Conservation (phyloP, 2,797 vertebrate species). For the Sebastolobus altivelis region DNA sequence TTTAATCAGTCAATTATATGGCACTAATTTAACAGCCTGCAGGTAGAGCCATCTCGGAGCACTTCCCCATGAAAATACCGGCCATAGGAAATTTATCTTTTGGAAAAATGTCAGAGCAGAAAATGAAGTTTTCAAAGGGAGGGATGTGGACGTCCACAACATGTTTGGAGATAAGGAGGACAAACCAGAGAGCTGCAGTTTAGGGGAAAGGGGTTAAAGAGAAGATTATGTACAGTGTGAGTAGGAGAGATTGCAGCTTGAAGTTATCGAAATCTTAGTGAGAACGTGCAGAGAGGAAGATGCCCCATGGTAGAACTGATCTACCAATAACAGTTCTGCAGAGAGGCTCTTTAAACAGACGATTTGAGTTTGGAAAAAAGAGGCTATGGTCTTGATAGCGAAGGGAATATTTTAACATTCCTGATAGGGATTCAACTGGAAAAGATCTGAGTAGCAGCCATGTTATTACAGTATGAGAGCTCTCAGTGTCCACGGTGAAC, state of each 20-base stretch:
- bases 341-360: constrained; percentile 51
- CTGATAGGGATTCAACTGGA: constrained; percentile 26
- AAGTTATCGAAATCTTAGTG: constrained; percentile 45
- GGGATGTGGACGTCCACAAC: constrained; percentile 73
- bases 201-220: constrained; percentile 45
- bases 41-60: constrained; percentile 77
- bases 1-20: constrained; percentile 87
- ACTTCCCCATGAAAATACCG: constrained; percentile 79
- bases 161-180: constrained; percentile 67
- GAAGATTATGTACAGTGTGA: constrained; percentile 42
- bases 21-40: constrained; percentile 84
- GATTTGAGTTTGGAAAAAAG: not conserved
- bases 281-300: constrained; percentile 35
- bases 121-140: constrained; percentile 79
- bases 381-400: constrained; percentile 15
- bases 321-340: constrained; percentile 55
- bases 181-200: constrained; percentile 36
- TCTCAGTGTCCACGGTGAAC: constrained; percentile 4
- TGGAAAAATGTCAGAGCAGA: constrained; percentile 82
- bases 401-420: constrained; percentile 38
- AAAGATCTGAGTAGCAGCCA: constrained; percentile 8
- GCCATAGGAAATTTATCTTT: constrained; percentile 83
- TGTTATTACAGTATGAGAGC: not conserved
- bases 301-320: constrained; percentile 57
- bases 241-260: constrained; percentile 40